A percentile compares a stretch with the other conserved stretches of the same genome.
phyloP scores from a whole-genome alignment of 2,113 vertebrate species.

The Zosterops borbonicus region DNA sequence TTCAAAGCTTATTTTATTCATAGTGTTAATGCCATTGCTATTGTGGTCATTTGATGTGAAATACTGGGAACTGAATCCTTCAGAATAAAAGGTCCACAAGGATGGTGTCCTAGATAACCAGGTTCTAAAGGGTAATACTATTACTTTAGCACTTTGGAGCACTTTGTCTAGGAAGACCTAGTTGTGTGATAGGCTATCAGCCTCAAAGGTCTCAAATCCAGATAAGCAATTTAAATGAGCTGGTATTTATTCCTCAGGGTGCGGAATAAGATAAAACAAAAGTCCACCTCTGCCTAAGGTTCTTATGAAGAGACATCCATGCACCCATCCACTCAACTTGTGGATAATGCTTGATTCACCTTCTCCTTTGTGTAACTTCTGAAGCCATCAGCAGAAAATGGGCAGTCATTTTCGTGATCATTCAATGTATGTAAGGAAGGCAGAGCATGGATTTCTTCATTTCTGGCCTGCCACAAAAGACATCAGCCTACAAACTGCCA shows the following conservation, averaged over 20 bases:
- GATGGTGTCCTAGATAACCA: neutral
- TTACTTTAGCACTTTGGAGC: neutral
- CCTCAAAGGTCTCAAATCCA: neutral
- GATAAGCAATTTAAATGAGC: neutral
- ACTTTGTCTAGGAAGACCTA: neutral
- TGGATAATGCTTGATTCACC: neutral
- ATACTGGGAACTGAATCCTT: neutral
- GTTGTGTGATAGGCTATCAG: neutral
- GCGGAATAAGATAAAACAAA: neutral
- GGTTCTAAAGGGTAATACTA: neutral
- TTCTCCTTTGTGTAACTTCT: neutral
- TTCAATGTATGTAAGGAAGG: neutral
- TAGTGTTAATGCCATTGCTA: neutral
- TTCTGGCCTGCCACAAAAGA: neutral
- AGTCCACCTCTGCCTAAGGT: neutral
- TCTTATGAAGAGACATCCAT: neutral
- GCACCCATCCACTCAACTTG: neutral
- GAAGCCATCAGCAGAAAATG: neutral
- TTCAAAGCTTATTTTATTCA: neutral
- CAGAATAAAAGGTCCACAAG: neutral
- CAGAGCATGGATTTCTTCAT: neutral
- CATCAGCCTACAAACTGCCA: neutral
- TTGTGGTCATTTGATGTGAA: neutral
- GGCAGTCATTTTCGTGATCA: neutral
- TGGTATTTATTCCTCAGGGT: neutral